Evolutionary conservation across 2,113 vertebrate genomes (phyloP).

Genomic region (Ploceus nigricollis): DNA sequence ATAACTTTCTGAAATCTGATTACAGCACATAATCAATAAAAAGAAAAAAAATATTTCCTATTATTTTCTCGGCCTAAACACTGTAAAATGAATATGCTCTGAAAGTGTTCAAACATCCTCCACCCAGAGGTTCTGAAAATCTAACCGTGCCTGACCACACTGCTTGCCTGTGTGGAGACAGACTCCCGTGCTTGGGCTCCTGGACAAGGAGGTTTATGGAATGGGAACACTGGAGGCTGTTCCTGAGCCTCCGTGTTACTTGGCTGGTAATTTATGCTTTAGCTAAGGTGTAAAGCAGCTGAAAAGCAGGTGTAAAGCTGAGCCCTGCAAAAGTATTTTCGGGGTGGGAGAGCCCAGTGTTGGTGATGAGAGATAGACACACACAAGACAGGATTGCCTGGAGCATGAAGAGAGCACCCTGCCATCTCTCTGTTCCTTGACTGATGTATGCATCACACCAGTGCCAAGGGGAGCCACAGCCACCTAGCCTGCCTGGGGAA

Average conservation of each 20-base stretch:
- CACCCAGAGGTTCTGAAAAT: neutral
- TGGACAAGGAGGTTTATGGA: neutral
- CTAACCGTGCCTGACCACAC: neutral
- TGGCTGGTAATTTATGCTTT: neutral
- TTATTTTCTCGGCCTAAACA: neutral
- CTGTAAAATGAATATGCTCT: neutral
- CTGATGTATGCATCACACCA: neutral
- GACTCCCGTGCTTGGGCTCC: accelerated
- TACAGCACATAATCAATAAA: neutral
- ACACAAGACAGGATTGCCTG: neutral
- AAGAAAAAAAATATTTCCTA: neutral
- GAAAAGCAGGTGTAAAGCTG: neutral
- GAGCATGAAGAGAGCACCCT: neutral
- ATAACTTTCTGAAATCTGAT: neutral
- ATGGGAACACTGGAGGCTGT: neutral
- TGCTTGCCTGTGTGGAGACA: accelerated
- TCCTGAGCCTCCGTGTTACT: neutral
- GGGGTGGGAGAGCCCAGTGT: accelerated
- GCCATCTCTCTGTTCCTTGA: accelerated
- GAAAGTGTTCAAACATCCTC: neutral
- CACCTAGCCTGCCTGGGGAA: neutral
- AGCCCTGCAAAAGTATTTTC: neutral
- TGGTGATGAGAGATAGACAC: neutral
- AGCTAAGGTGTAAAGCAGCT: neutral
- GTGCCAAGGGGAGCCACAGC: neutral